Evolutionary conservation across 1,140 invertebrate genomes (phyloP), one percentile per base, ranked within the genome.

Genomic region (Zaprionus nigranus): DNA sequence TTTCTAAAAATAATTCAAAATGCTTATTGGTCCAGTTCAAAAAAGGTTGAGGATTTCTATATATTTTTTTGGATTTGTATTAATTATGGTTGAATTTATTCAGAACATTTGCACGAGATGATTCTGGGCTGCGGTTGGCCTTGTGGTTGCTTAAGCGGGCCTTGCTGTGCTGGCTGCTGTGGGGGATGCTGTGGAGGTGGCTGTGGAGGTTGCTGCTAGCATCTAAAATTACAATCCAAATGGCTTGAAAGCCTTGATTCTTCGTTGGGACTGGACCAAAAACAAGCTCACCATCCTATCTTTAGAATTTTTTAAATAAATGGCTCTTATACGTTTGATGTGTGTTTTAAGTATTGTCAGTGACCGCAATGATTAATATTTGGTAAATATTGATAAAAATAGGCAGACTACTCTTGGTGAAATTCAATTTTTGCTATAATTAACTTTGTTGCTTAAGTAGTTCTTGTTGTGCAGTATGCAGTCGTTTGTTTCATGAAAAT

Each of bases 121-220:
- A 59, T 58, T 6, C 67, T 69, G 7, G 75, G 79, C n/a, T 80
- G 64, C 34, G 63, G 67, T 3, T 62, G 58, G 36, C 74, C 74
- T 1, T 79, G 77, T 46, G 73, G 64, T n/a, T 61, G 77, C 11
- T 34, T 72, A 17, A 62, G 71, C 5, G 66, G 74, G 11, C 46
- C 65, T 17, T 63, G 63, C 17, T 56, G 53, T 3, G 51, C 57
- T 13, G 56, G 58, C 22, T 81, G 40, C n/a, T 34, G 62, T 38
- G 56, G 56, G 12, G 30, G 30, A 20, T 58, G 56, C 34, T 58
- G 30, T 58, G 30, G 57, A 11, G 57, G 34, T 7, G n/a, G 57
- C 13, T 40, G 58, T 6, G 34, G 36, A 38, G 58, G 36, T 26
- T 40, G 58, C 22, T 43, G 36, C 3, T 60, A 26, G 6, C 7